Percentiles rank a stretch among this genome's conserved stretches.
phyloP scores from a whole-genome alignment of 2,888 invertebrate genomes.

The Callyntrura guangdongensis region DNA sequence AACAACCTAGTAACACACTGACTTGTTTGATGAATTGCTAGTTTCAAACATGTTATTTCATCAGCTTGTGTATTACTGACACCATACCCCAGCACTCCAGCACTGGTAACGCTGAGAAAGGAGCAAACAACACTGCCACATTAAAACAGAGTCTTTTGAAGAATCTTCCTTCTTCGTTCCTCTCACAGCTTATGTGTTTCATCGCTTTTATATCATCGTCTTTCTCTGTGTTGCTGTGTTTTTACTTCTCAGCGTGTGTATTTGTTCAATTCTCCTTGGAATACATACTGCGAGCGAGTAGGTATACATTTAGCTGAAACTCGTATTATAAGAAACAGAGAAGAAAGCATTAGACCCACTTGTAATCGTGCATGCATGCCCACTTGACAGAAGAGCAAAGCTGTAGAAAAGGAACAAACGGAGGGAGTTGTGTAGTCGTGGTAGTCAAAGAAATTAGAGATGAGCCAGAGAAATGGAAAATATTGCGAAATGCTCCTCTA shows the following conservation, averaged over 20 bases:
- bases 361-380: too few relatives aligned
- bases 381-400: background rate
- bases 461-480: background rate
- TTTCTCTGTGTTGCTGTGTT: background rate
- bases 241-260: background rate
- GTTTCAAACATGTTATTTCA: slow-evolving; percentile 66
- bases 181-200: background rate
- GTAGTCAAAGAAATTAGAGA: slow-evolving; percentile 40
- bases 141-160: background rate
- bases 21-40: slow-evolving; percentile 74
- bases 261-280: too few relatives aligned
- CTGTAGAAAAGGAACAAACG: background rate
- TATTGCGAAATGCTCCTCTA: slow-evolving; percentile 19
- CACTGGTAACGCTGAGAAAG: background rate
- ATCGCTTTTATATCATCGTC: background rate
- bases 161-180: background rate
- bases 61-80: slow-evolving; percentile 14
- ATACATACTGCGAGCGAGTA: too few relatives aligned
- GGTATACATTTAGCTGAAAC: too few relatives aligned
- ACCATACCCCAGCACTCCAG: background rate
- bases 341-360: too few relatives aligned
- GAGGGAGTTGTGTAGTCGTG: too few relatives aligned
- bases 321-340: too few relatives aligned
- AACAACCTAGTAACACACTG: slow-evolving; percentile 75
- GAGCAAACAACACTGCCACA: background rate